Conservation (phyloP, 2,797 vertebrate genomes). For the Paedocypris micromegethes region DNA sequence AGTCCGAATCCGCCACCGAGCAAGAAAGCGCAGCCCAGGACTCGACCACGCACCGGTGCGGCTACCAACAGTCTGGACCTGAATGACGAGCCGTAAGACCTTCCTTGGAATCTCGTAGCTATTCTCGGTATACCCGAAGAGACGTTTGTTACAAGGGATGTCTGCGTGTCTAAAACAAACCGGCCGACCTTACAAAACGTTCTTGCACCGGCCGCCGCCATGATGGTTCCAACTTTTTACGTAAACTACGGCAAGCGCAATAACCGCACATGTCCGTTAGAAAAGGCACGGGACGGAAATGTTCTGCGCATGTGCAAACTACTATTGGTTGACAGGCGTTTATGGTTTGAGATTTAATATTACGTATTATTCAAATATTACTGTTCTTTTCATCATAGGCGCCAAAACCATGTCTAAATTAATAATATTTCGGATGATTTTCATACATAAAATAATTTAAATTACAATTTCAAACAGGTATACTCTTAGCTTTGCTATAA, state of each 20-base stretch:
- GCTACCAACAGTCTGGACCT: constrained; percentile 40
- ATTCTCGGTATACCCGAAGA: constrained; percentile 33
- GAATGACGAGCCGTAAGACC: constrained; percentile 43
- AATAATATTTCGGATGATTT: no score
- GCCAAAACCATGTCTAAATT: no score
- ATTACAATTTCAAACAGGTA: no score
- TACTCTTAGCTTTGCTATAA: no score
- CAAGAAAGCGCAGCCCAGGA: constrained; percentile 62
- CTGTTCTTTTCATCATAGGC: no score
- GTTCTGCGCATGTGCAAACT: no score
- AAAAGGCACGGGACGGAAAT: background rate
- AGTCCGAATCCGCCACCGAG: constrained; percentile 69
- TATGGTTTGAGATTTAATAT: no score
- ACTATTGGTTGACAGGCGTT: no score
- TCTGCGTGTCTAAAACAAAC: constrained; percentile 43
- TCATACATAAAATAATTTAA: no score
- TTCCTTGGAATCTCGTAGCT: constrained; percentile 31
- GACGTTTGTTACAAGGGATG: constrained; percentile 38
- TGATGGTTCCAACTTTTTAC: constrained; percentile 55
- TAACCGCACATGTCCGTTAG: constrained; percentile 23
- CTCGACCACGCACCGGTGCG: constrained; percentile 43
- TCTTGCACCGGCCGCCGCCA: constrained; percentile 64
- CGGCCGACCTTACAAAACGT: constrained; percentile 61
- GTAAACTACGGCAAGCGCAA: constrained; percentile 50
- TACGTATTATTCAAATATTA: no score